phyloP scores from a whole-genome alignment of 2,888 invertebrate genomes.

The Meiosimyza decipiens region DNA sequence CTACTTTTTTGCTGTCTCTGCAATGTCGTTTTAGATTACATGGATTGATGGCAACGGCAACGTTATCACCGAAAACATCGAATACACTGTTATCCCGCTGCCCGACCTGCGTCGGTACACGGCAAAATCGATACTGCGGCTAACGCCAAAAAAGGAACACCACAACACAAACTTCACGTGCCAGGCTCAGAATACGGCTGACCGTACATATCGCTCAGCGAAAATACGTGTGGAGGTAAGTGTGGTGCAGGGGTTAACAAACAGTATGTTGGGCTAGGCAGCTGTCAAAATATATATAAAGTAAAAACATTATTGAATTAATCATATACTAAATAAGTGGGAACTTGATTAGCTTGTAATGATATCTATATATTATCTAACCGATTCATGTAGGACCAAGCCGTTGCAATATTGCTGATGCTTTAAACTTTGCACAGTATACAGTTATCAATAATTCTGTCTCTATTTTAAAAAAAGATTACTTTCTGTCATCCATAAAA shows the following conservation, averaged over 20 bases:
- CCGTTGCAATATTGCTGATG: too few species aligned
- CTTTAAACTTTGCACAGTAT: too few species aligned
- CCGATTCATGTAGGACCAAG: too few species aligned
- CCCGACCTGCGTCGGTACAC: conserved; percentile 86
- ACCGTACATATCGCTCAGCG: conserved; percentile 84
- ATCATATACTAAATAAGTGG: too few species aligned
- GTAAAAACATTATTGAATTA: too few species aligned
- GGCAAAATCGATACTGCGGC: conserved; percentile 83
- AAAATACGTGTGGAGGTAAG: conserved; percentile 82
- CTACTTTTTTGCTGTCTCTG: background rate
- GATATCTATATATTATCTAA: too few species aligned
- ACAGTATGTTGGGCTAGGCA: too few species aligned
- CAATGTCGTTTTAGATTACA: conserved; percentile 74
- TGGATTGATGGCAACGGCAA: conserved; percentile 93
- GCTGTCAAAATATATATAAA: background rate
- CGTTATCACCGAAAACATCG: conserved; percentile 83
- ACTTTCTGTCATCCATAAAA: too few species aligned
- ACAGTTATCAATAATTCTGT: too few species aligned
- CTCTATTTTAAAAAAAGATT: too few species aligned
- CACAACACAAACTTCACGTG: conserved; percentile 93
- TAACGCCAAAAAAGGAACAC: conserved; percentile 88
- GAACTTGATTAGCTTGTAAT: too few species aligned
- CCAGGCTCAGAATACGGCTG: conserved; percentile 92
- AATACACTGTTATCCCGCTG: conserved; percentile 80
- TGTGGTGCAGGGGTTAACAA: background rate